A percentile compares a stretch with the other conserved stretches of the same genome.
These are phyloP conservation scores for Brachionus sp. DNA, from an alignment of 1,140 invertebrate genomes.

Conservation along the genomic window DNA sequence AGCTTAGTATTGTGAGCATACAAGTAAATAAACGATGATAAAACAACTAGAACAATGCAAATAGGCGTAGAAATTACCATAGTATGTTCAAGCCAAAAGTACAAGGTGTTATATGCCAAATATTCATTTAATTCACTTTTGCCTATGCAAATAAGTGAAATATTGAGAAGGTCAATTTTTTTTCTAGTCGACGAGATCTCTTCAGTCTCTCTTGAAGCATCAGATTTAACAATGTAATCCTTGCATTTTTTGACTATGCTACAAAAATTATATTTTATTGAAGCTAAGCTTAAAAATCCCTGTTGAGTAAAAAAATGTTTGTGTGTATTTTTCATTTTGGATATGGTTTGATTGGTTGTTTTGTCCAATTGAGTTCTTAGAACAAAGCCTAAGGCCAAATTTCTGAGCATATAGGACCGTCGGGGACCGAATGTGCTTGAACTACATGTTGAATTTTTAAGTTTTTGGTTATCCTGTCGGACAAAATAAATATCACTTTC, in stretches of 20 bases:
- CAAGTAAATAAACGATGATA: slow-evolving; percentile 11
- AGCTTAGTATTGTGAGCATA: neutral
- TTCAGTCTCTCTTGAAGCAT: neutral
- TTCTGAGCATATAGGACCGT: neutral
- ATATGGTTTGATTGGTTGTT: neutral
- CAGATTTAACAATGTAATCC: neutral
- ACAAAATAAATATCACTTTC: slow-evolving; percentile 15
- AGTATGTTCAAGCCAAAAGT: slow-evolving; percentile 45
- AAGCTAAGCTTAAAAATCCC: slow-evolving; percentile 14
- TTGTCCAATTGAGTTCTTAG: neutral
- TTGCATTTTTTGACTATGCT: slow-evolving; percentile 2
- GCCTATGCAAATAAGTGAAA: neutral
- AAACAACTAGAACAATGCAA: neutral
- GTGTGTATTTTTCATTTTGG: slow-evolving; percentile 13
- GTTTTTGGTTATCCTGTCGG: neutral
- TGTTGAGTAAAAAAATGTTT: slow-evolving; percentile 17
- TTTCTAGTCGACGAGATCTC: neutral
- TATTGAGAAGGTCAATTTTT: neutral
- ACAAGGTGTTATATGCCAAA: slow-evolving; percentile 25
- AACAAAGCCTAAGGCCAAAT: slow-evolving; percentile 12
- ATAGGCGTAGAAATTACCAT: slow-evolving; percentile 37
- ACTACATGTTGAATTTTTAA: neutral
- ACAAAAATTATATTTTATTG: slow-evolving; percentile 2
- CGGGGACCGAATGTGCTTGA: neutral
- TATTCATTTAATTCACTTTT: neutral